Conservation (phyloP, 1,140 invertebrate species). For the Thereuonema tuberculata region DNA sequence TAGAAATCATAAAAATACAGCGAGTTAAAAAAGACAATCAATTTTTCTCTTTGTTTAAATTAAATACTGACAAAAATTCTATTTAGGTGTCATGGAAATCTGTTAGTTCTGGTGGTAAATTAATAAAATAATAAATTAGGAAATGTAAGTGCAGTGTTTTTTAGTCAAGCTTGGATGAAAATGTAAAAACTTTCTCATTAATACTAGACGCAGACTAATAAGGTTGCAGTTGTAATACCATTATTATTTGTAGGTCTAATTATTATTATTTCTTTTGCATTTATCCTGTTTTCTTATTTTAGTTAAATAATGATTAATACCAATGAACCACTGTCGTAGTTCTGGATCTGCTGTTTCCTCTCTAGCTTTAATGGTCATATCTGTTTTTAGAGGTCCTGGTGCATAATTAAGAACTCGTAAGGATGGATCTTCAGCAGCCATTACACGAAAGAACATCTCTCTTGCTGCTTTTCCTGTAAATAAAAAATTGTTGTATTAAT, state of each 20-base stretch:
- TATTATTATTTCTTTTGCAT: no score
- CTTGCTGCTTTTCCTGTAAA: constrained; percentile 49
- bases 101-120: no score
- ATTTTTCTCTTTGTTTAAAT: no score
- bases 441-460: constrained; percentile 72
- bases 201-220: background rate
- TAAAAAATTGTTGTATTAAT: background rate
- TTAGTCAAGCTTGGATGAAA: no score
- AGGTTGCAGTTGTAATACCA: background rate
- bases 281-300: no score
- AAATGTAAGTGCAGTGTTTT: no score
- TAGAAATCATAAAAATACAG: no score
- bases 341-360: constrained; percentile 43
- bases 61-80: no score
- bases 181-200: no score
- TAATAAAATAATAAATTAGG: no score
- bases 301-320: constrained; percentile 5
- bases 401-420: constrained; percentile 77
- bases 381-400: constrained; percentile 81
- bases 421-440: constrained; percentile 63
- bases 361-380: constrained; percentile 62
- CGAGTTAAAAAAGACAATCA: no score
- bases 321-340: constrained; percentile 27
- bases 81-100: no score
- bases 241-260: background rate